Evolutionary conservation across 2,888 invertebrate species (phyloP).

Genomic region (Heliconius hortense): DNA sequence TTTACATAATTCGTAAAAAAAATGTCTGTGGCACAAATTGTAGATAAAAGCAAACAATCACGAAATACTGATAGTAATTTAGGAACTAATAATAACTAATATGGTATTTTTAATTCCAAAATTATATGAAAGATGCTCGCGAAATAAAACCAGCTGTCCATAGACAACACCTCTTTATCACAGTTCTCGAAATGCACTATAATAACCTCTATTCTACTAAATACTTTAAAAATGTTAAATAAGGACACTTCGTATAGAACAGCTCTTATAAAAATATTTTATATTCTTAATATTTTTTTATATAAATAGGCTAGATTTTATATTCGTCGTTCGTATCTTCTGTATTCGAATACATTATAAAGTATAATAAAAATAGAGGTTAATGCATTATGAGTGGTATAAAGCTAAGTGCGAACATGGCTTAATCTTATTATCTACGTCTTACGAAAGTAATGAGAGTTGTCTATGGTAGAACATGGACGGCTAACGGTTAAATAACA

Average conservation of each 20-base stretch:
- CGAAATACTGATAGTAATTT: conserved; percentile 78
- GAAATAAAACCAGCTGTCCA: conserved; percentile 49
- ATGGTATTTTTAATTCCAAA: conserved; percentile 44
- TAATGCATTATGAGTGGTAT: conserved; percentile 72
- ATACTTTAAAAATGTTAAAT: conserved; percentile 1
- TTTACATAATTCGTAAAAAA: conserved; percentile 14
- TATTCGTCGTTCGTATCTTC: too few species aligned
- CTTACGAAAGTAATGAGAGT: conserved; percentile 75
- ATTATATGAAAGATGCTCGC: conserved; percentile 34
- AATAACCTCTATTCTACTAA: conserved; percentile 34
- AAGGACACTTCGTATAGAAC: not conserved
- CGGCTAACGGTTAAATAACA: not conserved
- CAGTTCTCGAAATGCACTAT: conserved; percentile 78
- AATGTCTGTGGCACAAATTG: conserved; percentile 40
- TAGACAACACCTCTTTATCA: conserved; percentile 79
- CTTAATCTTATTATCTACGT: conserved; percentile 75
- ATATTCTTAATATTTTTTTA: not conserved
- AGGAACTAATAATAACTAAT: conserved; percentile 77
- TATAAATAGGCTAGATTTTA: too few species aligned
- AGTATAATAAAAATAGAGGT: conserved; percentile 28
- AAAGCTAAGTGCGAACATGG: conserved; percentile 75
- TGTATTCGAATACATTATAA: conserved; percentile 28
- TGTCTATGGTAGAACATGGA: conserved; percentile 64
- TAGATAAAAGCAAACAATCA: conserved; percentile 52
- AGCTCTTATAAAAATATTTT: not conserved